Percentiles rank a stretch among this genome's conserved stretches.
Conservation (phyloP, 1,140 invertebrate genomes). For the Drosophila leontia region DNA sequence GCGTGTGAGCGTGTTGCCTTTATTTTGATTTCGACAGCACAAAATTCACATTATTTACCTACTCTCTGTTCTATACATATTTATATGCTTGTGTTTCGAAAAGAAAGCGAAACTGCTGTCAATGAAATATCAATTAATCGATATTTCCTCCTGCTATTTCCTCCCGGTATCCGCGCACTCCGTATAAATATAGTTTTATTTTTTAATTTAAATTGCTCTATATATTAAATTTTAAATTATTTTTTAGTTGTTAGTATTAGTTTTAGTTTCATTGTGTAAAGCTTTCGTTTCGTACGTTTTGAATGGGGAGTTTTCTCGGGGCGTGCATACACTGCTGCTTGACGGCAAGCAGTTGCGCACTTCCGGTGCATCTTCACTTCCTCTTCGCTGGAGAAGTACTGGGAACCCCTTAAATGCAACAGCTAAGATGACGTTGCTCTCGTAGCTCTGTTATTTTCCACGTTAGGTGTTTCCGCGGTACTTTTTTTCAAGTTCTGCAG, state of each 20-base stretch:
- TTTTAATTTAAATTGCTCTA: conserved; percentile 22
- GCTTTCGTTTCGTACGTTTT: conserved; percentile 48
- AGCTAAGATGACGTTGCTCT: conserved; percentile 9
- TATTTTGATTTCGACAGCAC: conserved; percentile 48
- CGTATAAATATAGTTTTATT: conserved; percentile 41
- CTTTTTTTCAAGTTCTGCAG: conserved; percentile 6
- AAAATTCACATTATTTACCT: conserved; percentile 34
- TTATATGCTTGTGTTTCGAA: not conserved
- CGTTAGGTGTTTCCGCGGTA: not conserved
- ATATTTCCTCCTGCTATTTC: conserved; percentile 13
- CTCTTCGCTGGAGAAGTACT: not conserved
- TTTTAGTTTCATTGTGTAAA: conserved; percentile 51
- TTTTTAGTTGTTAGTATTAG: conserved; percentile 30
- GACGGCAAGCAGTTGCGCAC: not conserved
- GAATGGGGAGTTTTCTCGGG: conserved; percentile 18
- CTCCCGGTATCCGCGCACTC: not conserved
- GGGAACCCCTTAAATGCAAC: conserved; percentile 33
- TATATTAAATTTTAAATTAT: conserved; percentile 28
- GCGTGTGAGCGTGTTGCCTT: conserved; percentile 11
- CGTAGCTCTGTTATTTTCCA: not conserved
- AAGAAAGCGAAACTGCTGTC: conserved; percentile 6
- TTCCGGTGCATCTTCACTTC: not conserved
- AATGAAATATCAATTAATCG: conserved; percentile 14
- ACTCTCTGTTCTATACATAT: conserved; percentile 1
- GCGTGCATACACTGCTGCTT: conserved; percentile 5